Conservation (phyloP, 1,140 invertebrate species). For the Heliconius congener region DNA sequence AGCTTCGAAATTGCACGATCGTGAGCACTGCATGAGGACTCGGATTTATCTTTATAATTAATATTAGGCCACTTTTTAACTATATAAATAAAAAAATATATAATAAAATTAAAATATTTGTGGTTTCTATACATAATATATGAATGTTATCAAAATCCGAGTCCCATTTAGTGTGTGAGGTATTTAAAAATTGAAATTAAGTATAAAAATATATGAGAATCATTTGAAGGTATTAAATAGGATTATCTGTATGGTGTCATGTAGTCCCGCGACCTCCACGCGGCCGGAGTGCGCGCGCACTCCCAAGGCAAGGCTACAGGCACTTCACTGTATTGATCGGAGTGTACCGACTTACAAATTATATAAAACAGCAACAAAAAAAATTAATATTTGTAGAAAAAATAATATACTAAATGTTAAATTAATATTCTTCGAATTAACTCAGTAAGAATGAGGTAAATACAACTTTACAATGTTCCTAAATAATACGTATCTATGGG, state of each 20-base stretch:
- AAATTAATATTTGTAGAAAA: background rate
- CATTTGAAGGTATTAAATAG: background rate
- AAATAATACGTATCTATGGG: constrained; percentile 13
- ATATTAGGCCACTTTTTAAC: constrained; percentile 5
- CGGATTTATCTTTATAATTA: constrained; percentile 8
- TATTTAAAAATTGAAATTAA: constrained; percentile 3
- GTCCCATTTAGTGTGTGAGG: background rate
- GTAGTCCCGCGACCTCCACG: background rate
- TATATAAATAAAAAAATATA: background rate
- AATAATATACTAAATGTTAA: background rate
- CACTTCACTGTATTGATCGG: constrained; percentile 20
- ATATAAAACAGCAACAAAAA: background rate
- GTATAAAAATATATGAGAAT: constrained; percentile 6
- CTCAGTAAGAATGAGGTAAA: background rate
- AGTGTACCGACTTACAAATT: constrained; percentile 1
- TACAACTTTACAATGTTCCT: background rate
- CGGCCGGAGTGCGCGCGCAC: constrained; percentile 8
- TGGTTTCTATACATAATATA: background rate
- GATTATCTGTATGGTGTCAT: background rate
- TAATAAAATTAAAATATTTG: background rate
- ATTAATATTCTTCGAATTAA: background rate
- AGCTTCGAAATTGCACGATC: constrained; percentile 3
- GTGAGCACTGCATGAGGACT: background rate
- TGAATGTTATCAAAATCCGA: background rate
- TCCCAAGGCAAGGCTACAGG: background rate